Base-by-base conservation (phyloP, 2,113 vertebrate genomes). In the Lontra canadensis region DNA sequence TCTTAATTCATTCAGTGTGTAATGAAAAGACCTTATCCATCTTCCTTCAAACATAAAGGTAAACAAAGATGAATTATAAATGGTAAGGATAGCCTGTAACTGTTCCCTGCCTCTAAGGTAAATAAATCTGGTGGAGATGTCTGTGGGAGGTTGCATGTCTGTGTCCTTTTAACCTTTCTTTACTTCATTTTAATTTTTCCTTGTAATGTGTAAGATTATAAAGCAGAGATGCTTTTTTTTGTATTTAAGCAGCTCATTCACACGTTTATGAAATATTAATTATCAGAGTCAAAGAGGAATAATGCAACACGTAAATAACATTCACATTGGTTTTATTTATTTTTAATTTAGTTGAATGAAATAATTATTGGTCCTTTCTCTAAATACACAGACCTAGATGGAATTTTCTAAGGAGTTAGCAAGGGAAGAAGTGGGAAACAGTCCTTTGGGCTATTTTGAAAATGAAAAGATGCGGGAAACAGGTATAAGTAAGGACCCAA, bases 301-400 rank as follows among this genome's bases (percentile, higher is more conserved):
- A 36, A 84, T 31, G 18, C 6, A 61, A 31, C 1, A 21, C 89
- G 90, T 86, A 73, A 96, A 86, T 49, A 61, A 44, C 3, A 5
- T 42, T 67, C 34, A 44, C 23, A 23, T 47, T 79, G n/a, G 7
- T 90, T 78, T 93, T 79, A 73, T 79, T 78, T 90, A 25, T 44
- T 88, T 95, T 94, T 94, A 88, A 23, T 42, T 63, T 42, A 26
- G 34, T 89, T 67, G 71, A 80, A 74, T 63, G 34, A 89, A 93
- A 76, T 25, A 67, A 49, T 74, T 76, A 11, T 84, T 74, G 67
- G 39, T 79, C 1, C 25, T 84, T 36, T 89, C 63, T 81, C 49
- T 96, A 39, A 36, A 57, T 61, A 25, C 6, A 21, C 57, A 93
- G 81, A 59, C 10, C 59, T 29, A 8, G 10, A 34, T 47, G 55